Evolutionary conservation across 1,140 invertebrate species (phyloP).

Genomic region (Augochlora pura): DNA sequence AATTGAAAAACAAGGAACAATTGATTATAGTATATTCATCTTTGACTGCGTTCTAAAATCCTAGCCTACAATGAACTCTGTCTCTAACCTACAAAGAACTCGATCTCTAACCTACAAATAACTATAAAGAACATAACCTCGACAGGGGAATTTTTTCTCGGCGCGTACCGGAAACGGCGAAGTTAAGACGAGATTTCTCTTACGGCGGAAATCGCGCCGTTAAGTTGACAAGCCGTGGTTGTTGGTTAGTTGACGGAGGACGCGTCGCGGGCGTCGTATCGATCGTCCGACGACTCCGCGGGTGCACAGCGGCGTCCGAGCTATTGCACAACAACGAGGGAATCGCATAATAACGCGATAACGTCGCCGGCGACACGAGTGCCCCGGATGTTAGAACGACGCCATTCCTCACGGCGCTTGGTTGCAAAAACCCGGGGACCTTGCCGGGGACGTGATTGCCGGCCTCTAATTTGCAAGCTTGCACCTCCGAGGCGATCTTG

Average conservation of each 20-base stretch:
- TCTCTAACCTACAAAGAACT: no score
- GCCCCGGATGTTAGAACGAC: slow-evolving; percentile 18
- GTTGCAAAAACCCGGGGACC: neutral
- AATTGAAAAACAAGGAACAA: no score
- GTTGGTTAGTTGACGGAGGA: neutral
- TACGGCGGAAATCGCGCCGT: no score
- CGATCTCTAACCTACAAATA: no score
- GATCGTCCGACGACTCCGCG: neutral
- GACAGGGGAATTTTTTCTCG: neutral
- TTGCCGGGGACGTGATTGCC: neutral
- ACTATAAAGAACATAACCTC: no score
- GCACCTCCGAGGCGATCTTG: no score
- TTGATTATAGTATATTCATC: no score
- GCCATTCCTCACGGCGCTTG: slow-evolving; percentile 15
- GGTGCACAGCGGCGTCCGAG: no score
- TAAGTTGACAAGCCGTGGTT: no score
- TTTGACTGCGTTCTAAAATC: no score
- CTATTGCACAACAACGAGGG: slow-evolving; percentile 14
- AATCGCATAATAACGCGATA: slow-evolving; percentile 17
- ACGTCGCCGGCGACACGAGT: neutral
- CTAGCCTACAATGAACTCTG: no score
- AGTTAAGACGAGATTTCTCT: neutral
- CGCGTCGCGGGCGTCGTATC: neutral
- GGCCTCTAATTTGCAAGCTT: neutral
- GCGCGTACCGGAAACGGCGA: neutral